Evolutionary conservation across 2,113 vertebrate genomes (phyloP), one percentile per base, ranked within the genome.

Genomic region (Entelurus aequoreus): DNA sequence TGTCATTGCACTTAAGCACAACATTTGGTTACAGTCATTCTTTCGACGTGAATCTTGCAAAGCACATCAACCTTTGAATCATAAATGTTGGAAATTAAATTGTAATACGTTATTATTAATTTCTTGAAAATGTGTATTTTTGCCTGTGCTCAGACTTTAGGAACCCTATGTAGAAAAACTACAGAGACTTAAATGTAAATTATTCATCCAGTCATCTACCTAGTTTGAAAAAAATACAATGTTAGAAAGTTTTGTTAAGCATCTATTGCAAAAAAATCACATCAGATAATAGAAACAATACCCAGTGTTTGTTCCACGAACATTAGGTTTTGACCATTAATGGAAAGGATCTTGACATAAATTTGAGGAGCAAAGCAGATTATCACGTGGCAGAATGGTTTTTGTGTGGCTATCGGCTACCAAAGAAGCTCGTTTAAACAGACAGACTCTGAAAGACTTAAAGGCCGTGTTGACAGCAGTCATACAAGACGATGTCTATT

Each of bases 391-490:
- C 75, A 56, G 77, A 75, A 65, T 35, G 63, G 60, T 57, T 66
- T 76, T 73, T 75, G 70, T 81, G 76, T 66, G 69, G 75, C 74
- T 71, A 73, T 62, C 72, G 71, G 74, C 75, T 57, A 16, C 71
- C 70, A 42, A 57, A 65, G 76, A 65, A 79, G 69, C 77, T 71
- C 83, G 78, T 87, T 86, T 62, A 83, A 88, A 85, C 80, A 78
- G 67, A 78, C 53, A 54, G 72, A 80, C 78, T 69, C 71, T 76
- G 74, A 86, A 82, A 82, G 60, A 65, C 76, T 79, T 86, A 87
- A 85, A 68, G 77, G 67, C 35, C 69, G 67, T 56, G 81, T 76
- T 87, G 88, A 89, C 86, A 86, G 84, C 82, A 78, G 83, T 72
- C 84, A 75, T 77, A 69, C 48, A 67, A 86, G 78, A 28, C 28